phyloP scores from a whole-genome alignment of 1,140 invertebrate genomes.

The Ceratosolen fusciceps region DNA sequence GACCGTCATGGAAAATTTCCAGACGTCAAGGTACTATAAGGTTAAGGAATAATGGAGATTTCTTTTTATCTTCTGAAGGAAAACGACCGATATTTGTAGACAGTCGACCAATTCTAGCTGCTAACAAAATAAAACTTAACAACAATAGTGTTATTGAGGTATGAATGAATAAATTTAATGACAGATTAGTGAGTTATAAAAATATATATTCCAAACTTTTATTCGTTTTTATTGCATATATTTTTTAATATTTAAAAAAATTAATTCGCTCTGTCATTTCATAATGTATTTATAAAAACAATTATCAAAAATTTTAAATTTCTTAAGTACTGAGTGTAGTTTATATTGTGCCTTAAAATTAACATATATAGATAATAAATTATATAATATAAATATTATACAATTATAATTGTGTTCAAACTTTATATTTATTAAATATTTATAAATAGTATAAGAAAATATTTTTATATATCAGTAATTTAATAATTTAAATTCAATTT shows the following conservation, averaged over 20 bases:
- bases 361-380: too few species aligned
- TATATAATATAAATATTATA: too few species aligned
- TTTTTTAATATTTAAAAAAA: neutral
- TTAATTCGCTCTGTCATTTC: neutral
- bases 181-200: slow-evolving; percentile 1
- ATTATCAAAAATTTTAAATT: neutral
- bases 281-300: neutral
- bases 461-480: too few species aligned
- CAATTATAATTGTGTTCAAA: too few species aligned
- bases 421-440: too few species aligned
- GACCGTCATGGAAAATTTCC: slow-evolving; percentile 88
- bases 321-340: neutral
- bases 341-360: neutral
- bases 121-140: slow-evolving; percentile 89
- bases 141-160: slow-evolving; percentile 97
- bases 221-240: too few species aligned
- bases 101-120: slow-evolving; percentile 87
- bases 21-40: slow-evolving; percentile 91
- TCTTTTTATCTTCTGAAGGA: slow-evolving; percentile 95
- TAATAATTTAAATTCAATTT: too few species aligned
- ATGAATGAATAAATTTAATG: slow-evolving; percentile 48
- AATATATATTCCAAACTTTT: neutral
- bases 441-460: too few species aligned
- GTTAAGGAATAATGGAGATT: slow-evolving; percentile 92
- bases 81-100: slow-evolving; percentile 95